Conservation (phyloP, 2,888 invertebrate species). For the Mimachlamys varia region DNA sequence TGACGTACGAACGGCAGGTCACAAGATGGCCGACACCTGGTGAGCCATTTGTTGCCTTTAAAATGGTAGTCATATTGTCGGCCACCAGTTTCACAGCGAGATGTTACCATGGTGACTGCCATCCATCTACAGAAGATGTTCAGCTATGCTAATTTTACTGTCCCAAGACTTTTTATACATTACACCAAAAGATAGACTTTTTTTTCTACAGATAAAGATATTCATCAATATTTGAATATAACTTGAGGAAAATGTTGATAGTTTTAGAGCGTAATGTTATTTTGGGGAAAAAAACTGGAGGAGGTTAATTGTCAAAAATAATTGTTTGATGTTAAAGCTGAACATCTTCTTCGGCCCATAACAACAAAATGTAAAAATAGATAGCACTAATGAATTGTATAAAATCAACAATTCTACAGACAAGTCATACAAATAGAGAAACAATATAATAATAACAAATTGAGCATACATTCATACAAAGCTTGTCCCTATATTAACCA, state of each 20-base stretch:
- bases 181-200: not conserved
- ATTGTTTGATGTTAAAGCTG: not conserved
- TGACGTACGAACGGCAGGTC: no score
- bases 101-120: not conserved
- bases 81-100: no score
- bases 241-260: not conserved
- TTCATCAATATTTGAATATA: not conserved
- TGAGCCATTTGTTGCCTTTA: no score
- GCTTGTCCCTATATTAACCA: not conserved
- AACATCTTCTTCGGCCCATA: conserved; percentile 7
- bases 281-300: not conserved
- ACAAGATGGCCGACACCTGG: no score
- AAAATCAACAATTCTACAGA: conserved; percentile 22
- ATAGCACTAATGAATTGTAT: conserved; percentile 29
- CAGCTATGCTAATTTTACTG: not conserved
- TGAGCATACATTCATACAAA: conserved; percentile 33
- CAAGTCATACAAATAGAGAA: conserved; percentile 23
- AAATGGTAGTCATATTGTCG: no score
- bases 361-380: conserved; percentile 15
- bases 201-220: not conserved
- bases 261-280: not conserved
- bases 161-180: not conserved
- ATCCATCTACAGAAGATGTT: not conserved
- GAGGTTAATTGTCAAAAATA: not conserved
- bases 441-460: conserved; percentile 32